A percentile compares a stretch with the other conserved stretches of the same genome.
Evolutionary conservation across 1,140 invertebrate genomes (phyloP).

Genomic region (Ridgeia piscesae): DNA sequence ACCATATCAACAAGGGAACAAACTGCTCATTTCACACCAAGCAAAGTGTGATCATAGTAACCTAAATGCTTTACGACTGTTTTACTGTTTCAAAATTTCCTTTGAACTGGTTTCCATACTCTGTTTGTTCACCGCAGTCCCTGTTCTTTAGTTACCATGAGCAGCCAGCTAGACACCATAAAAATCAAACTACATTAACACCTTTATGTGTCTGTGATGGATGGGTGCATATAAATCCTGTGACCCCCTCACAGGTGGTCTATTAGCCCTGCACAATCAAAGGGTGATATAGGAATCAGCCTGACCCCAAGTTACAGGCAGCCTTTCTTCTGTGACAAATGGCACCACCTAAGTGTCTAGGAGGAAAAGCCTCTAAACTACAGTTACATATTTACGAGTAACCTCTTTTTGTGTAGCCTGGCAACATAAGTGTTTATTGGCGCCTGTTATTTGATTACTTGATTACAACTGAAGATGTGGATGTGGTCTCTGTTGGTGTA

Average conservation of each 20-base stretch:
- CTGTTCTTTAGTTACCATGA: neutral
- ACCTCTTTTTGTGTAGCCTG: neutral
- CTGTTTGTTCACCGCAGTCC: neutral
- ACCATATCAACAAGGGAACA: too few species aligned
- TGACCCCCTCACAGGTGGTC: neutral
- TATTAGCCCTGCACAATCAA: neutral
- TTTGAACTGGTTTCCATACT: neutral
- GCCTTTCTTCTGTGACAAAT: neutral
- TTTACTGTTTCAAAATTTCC: neutral
- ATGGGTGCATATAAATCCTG: neutral
- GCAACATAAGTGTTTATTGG: neutral
- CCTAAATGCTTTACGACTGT: neutral
- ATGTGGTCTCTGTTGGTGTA: neutral
- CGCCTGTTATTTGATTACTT: neutral
- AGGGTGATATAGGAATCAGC: neutral
- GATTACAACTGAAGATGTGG: neutral
- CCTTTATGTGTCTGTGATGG: neutral
- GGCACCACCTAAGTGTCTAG: neutral
- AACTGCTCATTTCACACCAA: too few species aligned
- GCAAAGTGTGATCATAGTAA: neutral
- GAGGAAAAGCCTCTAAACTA: neutral
- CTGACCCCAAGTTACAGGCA: neutral
- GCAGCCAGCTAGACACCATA: neutral
- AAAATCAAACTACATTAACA: neutral
- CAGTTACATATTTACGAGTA: constrained; percentile 1